Evolutionary conservation across 2,888 invertebrate species (phyloP).

Genomic region (Cerceris rybyensis): DNA sequence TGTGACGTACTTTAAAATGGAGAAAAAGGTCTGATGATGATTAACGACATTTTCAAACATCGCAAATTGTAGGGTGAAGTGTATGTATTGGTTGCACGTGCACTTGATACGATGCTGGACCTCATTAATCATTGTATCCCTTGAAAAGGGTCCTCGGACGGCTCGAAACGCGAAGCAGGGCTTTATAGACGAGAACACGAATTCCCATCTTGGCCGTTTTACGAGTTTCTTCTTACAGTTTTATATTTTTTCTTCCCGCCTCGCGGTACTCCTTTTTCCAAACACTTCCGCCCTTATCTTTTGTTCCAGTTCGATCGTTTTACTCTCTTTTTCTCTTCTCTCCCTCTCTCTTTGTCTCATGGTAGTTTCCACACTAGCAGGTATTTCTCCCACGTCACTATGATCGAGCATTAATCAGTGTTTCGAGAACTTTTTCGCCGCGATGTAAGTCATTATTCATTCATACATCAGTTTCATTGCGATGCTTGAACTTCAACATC

Average conservation of each 20-base stretch:
- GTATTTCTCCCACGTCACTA: slow-evolving; percentile 24
- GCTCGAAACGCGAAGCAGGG: background rate
- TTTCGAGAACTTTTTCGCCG: slow-evolving; percentile 23
- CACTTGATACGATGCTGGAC: slow-evolving; percentile 17
- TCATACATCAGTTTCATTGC: slow-evolving; percentile 34
- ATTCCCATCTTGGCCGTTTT: slow-evolving; percentile 8
- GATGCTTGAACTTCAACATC: slow-evolving; percentile 46
- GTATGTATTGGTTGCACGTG: slow-evolving; percentile 31
- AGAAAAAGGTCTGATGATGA: slow-evolving; percentile 43
- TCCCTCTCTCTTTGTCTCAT: background rate
- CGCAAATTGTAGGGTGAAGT: slow-evolving; percentile 15
- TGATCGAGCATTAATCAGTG: slow-evolving; percentile 46
- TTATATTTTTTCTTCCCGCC: background rate
- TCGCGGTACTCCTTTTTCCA: slow-evolving; percentile 18
- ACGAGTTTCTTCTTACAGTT: background rate
- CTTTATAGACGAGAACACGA: slow-evolving; percentile 19
- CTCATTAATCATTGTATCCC: slow-evolving; percentile 50
- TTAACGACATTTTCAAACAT: slow-evolving; percentile 41
- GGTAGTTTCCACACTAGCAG: background rate
- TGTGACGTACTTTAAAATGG: slow-evolving; percentile 11
- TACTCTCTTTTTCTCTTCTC: slow-evolving; percentile 30
- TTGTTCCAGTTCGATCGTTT: slow-evolving; percentile 55
- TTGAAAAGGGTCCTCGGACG: slow-evolving; percentile 6
- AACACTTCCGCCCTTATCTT: slow-evolving; percentile 42
- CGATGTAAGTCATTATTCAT: slow-evolving; percentile 39